Conservation (phyloP, 2,888 invertebrate species). For the Disparrhopalites patrizii region DNA sequence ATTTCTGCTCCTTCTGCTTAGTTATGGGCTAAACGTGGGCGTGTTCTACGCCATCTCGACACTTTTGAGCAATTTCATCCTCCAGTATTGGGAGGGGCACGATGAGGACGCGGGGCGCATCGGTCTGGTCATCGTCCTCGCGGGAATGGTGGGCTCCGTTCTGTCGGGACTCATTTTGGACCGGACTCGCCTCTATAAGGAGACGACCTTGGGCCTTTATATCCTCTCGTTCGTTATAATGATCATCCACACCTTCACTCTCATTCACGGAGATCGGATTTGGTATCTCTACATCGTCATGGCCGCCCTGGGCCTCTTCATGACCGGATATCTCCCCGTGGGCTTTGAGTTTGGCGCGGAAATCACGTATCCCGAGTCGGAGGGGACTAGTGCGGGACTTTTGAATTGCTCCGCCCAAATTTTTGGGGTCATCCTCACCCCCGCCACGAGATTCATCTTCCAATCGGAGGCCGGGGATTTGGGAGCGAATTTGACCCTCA, state of each 20-base stretch:
- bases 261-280: constrained; percentile 68
- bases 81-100: constrained; percentile 52
- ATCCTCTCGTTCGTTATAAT: constrained; percentile 83
- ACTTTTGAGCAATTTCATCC: constrained; percentile 44
- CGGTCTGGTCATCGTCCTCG: constrained; percentile 78
- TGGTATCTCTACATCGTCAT: constrained; percentile 81
- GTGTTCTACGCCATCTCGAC: constrained; percentile 97
- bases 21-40: constrained; percentile 93
- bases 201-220: constrained; percentile 88
- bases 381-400: constrained; percentile 95
- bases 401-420: constrained; percentile 78
- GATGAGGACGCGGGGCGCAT: constrained; percentile 81
- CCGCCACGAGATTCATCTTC: constrained; percentile 64
- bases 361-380: constrained; percentile 62
- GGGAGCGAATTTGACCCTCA: constrained; percentile 77
- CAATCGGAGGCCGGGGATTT: constrained; percentile 62
- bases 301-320: constrained; percentile 72
- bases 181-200: constrained; percentile 88
- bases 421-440: constrained; percentile 77
- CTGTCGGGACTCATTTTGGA: constrained; percentile 85
- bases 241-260: constrained; percentile 85
- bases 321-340: constrained; percentile 62
- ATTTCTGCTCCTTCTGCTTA: constrained; percentile 74
- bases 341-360: constrained; percentile 64
- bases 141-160: constrained; percentile 91